Percentiles rank a stretch among this genome's conserved stretches.
Evolutionary conservation across 1,140 invertebrate species (phyloP).

Genomic region (Zaprionus africanus): DNA sequence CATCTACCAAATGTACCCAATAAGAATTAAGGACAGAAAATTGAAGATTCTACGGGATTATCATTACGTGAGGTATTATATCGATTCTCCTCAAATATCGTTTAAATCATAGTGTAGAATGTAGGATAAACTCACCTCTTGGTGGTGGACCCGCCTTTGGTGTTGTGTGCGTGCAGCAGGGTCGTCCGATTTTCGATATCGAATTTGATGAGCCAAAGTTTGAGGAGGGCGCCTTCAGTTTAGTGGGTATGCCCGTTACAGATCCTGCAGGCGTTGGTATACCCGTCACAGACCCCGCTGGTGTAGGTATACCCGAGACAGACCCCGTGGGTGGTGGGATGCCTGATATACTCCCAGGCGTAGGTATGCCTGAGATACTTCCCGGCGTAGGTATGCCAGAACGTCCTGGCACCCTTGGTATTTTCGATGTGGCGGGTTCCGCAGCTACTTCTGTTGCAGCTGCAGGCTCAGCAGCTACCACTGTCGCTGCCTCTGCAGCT

Average conservation of each 20-base stretch:
- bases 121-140: slow-evolving; percentile 62
- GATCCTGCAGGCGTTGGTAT: slow-evolving; percentile 67
- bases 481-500: slow-evolving; percentile 18
- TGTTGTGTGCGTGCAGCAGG: slow-evolving; percentile 69
- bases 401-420: slow-evolving; percentile 31
- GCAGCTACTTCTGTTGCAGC: slow-evolving; percentile 24
- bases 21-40: background rate
- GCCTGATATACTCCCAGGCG: slow-evolving; percentile 62
- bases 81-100: no score
- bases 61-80: no score
- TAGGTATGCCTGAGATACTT: slow-evolving; percentile 67
- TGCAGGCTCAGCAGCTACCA: slow-evolving; percentile 9
- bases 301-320: slow-evolving; percentile 57
- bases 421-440: slow-evolving; percentile 30
- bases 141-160: slow-evolving; percentile 78
- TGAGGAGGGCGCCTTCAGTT: slow-evolving; percentile 63
- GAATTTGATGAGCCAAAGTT: slow-evolving; percentile 60
- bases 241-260: slow-evolving; percentile 62
- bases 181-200: slow-evolving; percentile 74
- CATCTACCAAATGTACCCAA: background rate
- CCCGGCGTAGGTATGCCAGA: slow-evolving; percentile 69
- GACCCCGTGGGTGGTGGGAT: slow-evolving; percentile 55
- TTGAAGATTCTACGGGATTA: no score
- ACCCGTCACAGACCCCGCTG: slow-evolving; percentile 56
- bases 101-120: background rate